These are phyloP conservation scores for Aptenodytes forsteri DNA, from an alignment of 2,113 vertebrate species.

Conservation along the genomic window DNA sequence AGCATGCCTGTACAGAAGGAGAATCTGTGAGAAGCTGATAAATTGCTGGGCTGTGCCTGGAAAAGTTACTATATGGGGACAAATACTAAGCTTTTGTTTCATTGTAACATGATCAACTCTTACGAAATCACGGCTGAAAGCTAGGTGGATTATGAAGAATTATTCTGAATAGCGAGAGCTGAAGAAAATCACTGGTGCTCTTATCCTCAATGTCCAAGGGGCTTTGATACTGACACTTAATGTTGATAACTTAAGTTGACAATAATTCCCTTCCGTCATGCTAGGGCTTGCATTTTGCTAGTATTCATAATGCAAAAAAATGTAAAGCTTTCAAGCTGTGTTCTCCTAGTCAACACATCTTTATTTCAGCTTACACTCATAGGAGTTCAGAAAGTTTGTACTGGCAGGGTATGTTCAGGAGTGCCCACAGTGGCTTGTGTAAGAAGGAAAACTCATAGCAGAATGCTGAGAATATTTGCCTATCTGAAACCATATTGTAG, in stretches of 20 bases:
- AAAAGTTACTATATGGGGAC: not conserved
- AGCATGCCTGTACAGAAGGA: not conserved
- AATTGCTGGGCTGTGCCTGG: not conserved
- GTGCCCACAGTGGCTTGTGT: not conserved
- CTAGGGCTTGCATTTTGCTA: not conserved
- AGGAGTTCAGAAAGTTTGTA: not conserved
- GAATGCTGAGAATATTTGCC: not conserved
- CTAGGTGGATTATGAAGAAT: not conserved
- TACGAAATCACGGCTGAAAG: not conserved
- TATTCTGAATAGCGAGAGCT: not conserved
- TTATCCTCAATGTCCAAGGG: not conserved
- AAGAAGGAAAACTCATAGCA: not conserved
- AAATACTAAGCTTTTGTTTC: conserved; percentile 15
- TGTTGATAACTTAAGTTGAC: not conserved
- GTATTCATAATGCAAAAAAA: not conserved
- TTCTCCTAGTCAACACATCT: not conserved
- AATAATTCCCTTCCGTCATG: not conserved
- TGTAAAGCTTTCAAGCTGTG: not conserved
- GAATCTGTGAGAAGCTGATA: not conserved
- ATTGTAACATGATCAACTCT: not conserved
- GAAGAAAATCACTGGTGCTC: not conserved
- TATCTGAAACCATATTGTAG: not conserved
- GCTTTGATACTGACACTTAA: not conserved
- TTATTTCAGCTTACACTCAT: not conserved
- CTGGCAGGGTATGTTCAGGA: not conserved